Base-by-base conservation (phyloP, 2,888 invertebrate species). In the Mythimna albipuncta region DNA sequence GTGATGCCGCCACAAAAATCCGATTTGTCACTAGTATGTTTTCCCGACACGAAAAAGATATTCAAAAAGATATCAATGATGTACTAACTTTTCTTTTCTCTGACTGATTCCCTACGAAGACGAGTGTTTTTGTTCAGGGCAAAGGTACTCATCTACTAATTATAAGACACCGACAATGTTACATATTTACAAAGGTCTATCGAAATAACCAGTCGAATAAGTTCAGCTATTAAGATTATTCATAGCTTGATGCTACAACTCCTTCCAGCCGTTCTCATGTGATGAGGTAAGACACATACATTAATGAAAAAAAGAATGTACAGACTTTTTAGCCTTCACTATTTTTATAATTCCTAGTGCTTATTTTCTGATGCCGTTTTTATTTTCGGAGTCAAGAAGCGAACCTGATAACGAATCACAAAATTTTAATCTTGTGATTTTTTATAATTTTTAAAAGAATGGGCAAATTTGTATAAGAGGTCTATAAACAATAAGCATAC, bases 251-350 rank as follows among this genome's bases (percentile, higher is more conserved):
- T 72, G 21, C 41, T 62, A 41, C n/a, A 10, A 57, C 26, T 21
- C 7, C n/a, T 74, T 13, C 55, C 47, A 57, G 64, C 47, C 38
- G 55, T 75, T 75, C n/a, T 75, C 55, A 57, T 41, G 47, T 5
- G 19, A 64, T 64, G 62, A 54, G 32, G 44, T 63, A 62, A 72
- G 16, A 64, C 16, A n/a, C 35, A 38, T n/a, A 38, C 11, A 74
- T n/a, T 26, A 11, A 63, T 44, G 13, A 54, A 44, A 54, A 64
- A 74, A 72, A 32, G 35, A 58, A 35, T 58, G 59, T 61, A 61
- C 61, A 61, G 61, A 61, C 61, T 19, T 61, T 47, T 41, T 41
- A 59, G 19, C 38, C 61, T 38, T 41, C 7, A 10, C 21, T 35
- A 19, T 11, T 38, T 47, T 21, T 41, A 41, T 38, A 41, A 41